Conservation (phyloP, 2,797 vertebrate species). For the Rhabdomys pumilio region DNA sequence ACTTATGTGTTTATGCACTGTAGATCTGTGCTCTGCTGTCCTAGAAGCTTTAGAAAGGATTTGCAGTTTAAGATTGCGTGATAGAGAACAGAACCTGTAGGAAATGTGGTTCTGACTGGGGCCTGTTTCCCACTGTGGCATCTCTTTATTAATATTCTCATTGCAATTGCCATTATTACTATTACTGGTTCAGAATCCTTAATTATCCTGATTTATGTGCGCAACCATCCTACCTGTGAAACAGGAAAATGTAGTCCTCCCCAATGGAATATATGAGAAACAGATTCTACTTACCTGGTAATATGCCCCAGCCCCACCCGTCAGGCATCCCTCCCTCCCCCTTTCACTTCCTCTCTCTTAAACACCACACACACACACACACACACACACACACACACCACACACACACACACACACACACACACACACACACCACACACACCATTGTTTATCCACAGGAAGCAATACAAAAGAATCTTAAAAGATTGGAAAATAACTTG, state of each 20-base stretch:
- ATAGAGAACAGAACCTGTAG: conserved; percentile 77
- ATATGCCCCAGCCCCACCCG: no score
- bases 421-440: neutral
- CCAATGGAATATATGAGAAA: conserved; percentile 2
- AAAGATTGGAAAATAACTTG: conserved; percentile 31
- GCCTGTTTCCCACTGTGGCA: conserved; percentile 61
- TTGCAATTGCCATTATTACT: neutral
- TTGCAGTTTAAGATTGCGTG: conserved; percentile 82
- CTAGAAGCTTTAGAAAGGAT: conserved; percentile 80
- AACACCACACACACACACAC: neutral
- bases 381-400: neutral
- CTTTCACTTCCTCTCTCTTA: neutral
- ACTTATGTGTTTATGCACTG: conserved; percentile 76
- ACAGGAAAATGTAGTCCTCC: conserved; percentile 11
- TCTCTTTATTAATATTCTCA: conserved; percentile 40
- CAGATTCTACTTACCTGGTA: neutral
- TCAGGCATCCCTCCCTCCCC: no score
- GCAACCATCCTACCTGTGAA: conserved; percentile 36
- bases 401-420: neutral
- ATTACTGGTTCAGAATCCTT: conserved; percentile 56
- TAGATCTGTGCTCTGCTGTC: conserved; percentile 72
- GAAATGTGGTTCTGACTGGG: conserved; percentile 82
- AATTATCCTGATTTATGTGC: conserved; percentile 53
- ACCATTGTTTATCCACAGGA: neutral
- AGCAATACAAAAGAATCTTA: neutral